Conservation (phyloP, 1,140 invertebrate species). For the Paracyclopina nana region DNA sequence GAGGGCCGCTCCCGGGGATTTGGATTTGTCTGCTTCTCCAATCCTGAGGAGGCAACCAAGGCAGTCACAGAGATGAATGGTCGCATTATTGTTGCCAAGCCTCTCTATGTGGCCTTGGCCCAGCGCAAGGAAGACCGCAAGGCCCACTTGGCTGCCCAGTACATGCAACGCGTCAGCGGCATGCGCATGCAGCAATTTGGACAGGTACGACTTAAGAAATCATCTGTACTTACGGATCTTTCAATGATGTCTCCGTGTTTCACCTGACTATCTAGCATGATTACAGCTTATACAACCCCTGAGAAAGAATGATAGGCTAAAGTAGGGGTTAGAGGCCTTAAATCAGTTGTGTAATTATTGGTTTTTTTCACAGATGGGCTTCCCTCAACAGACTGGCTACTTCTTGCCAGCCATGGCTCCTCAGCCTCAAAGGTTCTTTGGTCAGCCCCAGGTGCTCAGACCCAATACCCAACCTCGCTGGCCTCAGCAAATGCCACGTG, state of each 20-base stretch:
- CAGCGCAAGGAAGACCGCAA: conserved; percentile 97
- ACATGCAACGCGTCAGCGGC: conserved; percentile 88
- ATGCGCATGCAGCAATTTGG: conserved; percentile 61
- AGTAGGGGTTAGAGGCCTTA: too few species aligned
- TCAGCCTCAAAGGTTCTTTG: conserved; percentile 65
- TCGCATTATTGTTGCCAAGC: conserved; percentile 84
- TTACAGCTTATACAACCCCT: too few species aligned
- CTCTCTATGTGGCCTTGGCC: conserved; percentile 91
- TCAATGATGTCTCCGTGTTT: too few species aligned
- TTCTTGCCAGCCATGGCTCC: conserved; percentile 77
- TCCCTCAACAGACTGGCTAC: conserved; percentile 53
- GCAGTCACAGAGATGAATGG: conserved; percentile 99
- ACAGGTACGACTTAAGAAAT: too few species aligned
- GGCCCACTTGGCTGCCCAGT: conserved; percentile 87
- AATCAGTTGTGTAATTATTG: too few species aligned
- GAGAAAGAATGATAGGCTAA: too few species aligned
- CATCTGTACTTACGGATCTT: too few species aligned
- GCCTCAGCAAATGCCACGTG: conserved; percentile 39
- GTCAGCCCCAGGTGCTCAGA: conserved; percentile 69
- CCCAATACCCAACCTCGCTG: conserved; percentile 58
- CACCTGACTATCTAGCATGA: too few species aligned
- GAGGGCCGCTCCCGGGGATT: conserved; percentile 70
- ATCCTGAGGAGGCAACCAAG: conserved; percentile 96
- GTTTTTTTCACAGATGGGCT: conserved; percentile 71
- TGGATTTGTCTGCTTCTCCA: conserved; percentile 96